Percentiles rank a stretch among this genome's conserved stretches.
phyloP scores from a whole-genome alignment of 1,140 invertebrate genomes.

The Conus ventricosus region DNA sequence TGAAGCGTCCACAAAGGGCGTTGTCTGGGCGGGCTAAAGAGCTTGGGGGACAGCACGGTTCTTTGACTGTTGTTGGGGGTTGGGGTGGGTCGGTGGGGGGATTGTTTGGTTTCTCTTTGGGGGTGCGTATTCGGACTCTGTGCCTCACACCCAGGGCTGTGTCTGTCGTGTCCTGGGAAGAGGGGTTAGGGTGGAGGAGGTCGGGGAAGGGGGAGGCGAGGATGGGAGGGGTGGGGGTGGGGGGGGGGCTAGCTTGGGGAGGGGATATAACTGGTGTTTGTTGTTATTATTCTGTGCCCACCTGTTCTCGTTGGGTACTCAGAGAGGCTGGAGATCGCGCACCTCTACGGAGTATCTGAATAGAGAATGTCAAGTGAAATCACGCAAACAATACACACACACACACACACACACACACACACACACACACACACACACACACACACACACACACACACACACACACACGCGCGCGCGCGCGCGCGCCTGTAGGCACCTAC shows the following conservation, averaged over 20 bases:
- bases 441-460: no score
- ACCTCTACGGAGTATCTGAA: no score
- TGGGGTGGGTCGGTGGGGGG: background rate
- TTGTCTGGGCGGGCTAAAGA: background rate
- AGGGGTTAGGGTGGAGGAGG: background rate
- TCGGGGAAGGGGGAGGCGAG: background rate
- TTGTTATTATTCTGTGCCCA: background rate
- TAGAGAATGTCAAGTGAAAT: no score
- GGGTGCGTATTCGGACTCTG: background rate
- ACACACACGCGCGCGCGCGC: no score
- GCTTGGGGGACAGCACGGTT: background rate
- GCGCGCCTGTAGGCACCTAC: no score
- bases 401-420: no score
- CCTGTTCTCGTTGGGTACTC: background rate
- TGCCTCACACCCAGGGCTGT: background rate
- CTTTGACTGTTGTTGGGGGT: background rate
- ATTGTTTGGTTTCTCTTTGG: constrained; percentile 4
- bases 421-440: no score
- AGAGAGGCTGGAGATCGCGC: no score
- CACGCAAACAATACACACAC: no score
- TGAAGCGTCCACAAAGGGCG: background rate
- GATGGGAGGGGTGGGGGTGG: background rate
- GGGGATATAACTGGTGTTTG: background rate
- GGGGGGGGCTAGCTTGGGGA: background rate
- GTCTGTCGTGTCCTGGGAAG: constrained; percentile 12